phyloP scores from a whole-genome alignment of 2,113 vertebrate genomes.

The Dicerorhinus sumatrensis region DNA sequence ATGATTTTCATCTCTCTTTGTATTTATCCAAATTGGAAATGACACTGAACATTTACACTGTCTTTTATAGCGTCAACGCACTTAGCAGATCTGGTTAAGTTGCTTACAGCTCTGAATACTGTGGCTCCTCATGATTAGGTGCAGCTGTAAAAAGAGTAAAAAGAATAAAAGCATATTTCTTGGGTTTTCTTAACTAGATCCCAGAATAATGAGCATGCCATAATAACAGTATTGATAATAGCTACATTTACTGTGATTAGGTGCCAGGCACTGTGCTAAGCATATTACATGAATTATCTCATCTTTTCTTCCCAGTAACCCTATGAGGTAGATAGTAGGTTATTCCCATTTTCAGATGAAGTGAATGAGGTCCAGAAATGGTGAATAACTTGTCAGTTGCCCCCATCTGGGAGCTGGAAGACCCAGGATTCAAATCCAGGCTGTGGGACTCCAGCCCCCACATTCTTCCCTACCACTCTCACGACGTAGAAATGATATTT shows the following conservation, averaged over 20 bases:
- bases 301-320: background rate
- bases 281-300: background rate
- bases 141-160: background rate
- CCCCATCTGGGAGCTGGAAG: background rate
- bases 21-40: constrained; percentile 57
- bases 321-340: background rate
- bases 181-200: background rate
- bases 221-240: background rate
- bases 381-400: background rate
- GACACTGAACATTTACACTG: background rate
- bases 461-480: fast-evolving
- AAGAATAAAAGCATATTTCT: background rate
- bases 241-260: background rate
- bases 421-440: background rate
- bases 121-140: background rate
- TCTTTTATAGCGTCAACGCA: constrained; percentile 50
- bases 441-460: background rate
- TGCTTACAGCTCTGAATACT: constrained; percentile 39
- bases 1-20: constrained; percentile 59
- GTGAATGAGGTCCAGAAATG: background rate
- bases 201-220: background rate
- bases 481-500: background rate
- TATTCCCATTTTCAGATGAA: background rate
- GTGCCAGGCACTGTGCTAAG: background rate
- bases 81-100: constrained; percentile 28